These are phyloP conservation scores for Caenorhabditis becei DNA, from an alignment of 2,888 invertebrate genomes.

Conservation along the genomic window DNA sequence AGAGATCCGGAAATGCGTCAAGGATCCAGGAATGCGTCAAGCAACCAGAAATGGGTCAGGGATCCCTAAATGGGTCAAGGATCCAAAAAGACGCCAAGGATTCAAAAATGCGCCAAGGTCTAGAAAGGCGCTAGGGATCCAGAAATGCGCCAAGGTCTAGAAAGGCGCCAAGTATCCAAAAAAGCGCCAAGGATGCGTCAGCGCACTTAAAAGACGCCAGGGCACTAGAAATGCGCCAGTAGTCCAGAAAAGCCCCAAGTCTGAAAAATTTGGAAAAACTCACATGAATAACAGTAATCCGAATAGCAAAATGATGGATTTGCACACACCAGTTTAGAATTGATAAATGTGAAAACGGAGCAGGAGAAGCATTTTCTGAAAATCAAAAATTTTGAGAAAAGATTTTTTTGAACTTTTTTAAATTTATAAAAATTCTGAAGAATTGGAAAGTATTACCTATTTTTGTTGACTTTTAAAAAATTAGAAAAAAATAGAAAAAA, in stretches of 20 bases:
- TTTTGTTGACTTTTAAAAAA: neutral
- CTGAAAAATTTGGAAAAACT: slow-evolving; percentile 29
- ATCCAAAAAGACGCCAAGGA: neutral
- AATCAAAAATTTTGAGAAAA: neutral
- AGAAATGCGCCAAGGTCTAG: too few species aligned
- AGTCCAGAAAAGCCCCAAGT: too few species aligned
- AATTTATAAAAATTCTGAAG: slow-evolving; percentile 2
- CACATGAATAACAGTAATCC: slow-evolving; percentile 65
- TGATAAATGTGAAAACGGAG: slow-evolving; percentile 68
- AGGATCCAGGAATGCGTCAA: too few species aligned
- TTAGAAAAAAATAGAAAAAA: neutral
- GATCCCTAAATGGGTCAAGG: neutral
- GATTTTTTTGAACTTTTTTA: slow-evolving; percentile 5
- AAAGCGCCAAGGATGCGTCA: too few species aligned
- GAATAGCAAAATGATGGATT: slow-evolving; percentile 63
- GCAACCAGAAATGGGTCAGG: neutral
- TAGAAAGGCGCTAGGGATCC: neutral
- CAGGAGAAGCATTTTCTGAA: slow-evolving; percentile 66
- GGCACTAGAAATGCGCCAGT: neutral
- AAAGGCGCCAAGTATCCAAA: too few species aligned
- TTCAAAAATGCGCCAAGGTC: neutral
- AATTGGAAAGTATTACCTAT: neutral
- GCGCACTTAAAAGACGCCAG: neutral
- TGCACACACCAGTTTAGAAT: slow-evolving; percentile 63
- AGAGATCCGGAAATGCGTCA: neutral